These are phyloP conservation scores for Aphidius gifuensis DNA, from an alignment of 1,140 invertebrate species.

Conservation along the genomic window DNA sequence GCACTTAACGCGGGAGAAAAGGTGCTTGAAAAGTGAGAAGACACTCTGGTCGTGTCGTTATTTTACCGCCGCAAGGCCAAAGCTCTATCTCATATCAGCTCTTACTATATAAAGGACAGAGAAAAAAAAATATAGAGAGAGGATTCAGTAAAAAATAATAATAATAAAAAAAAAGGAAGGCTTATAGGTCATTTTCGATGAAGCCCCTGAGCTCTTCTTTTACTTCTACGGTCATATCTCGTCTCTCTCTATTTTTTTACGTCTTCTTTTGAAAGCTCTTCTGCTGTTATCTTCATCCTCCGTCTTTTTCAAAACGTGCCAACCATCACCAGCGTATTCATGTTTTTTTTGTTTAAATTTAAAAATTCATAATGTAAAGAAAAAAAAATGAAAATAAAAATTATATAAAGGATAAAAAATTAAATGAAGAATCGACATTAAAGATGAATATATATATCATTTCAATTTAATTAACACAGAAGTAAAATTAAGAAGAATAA, in stretches of 20 bases:
- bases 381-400: too few species aligned
- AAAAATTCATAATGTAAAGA: too few species aligned
- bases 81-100: conserved; percentile 42
- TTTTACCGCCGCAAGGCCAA: conserved; percentile 44
- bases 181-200: background rate
- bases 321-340: too few species aligned
- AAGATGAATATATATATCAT: too few species aligned
- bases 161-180: conserved; percentile 17
- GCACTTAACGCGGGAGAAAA: conserved; percentile 18
- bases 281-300: background rate
- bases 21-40: conserved; percentile 32
- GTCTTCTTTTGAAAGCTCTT: background rate
- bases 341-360: too few species aligned
- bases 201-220: conserved; percentile 12
- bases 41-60: conserved; percentile 45
- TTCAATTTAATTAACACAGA: too few species aligned
- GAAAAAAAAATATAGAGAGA: too few species aligned
- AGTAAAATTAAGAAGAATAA: too few species aligned
- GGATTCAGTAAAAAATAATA: conserved; percentile 22
- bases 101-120: too few species aligned
- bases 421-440: too few species aligned
- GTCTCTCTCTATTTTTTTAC: background rate
- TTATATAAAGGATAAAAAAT: too few species aligned
- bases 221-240: conserved; percentile 1
- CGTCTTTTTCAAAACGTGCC: conserved; percentile 4